phyloP scores from a whole-genome alignment of 2,888 invertebrate genomes.

The Conus canariensis region DNA sequence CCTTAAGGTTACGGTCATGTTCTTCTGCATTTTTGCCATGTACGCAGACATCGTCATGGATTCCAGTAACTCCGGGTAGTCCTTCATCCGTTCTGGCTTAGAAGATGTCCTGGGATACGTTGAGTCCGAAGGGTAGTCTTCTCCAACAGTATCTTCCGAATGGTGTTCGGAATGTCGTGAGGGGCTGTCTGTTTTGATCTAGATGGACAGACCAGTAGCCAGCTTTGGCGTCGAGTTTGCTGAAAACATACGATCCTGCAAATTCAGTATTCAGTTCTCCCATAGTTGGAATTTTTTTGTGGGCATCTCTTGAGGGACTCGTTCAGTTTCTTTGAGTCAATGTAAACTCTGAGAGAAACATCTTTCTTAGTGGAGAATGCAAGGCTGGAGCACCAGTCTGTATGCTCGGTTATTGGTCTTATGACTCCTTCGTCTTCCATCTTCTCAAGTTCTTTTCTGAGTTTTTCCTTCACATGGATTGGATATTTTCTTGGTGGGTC shows the following conservation, averaged over 20 bases:
- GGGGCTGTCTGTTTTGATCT: conserved; percentile 21
- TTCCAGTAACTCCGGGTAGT: no score
- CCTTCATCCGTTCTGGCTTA: no score
- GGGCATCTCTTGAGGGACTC: no score
- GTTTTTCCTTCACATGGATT: neutral
- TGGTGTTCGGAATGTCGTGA: neutral
- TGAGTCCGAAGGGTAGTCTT: no score
- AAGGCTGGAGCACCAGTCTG: neutral
- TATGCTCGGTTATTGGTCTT: neutral
- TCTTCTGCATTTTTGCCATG: no score
- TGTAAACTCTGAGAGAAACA: no score
- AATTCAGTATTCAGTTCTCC: conserved; percentile 25
- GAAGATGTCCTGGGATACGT: no score
- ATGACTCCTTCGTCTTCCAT: neutral
- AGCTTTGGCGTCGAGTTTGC: conserved; percentile 53
- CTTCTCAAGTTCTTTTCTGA: neutral
- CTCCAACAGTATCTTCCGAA: no score
- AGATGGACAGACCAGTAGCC: conserved; percentile 52
- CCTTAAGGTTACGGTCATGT: no score
- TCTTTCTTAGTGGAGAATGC: neutral
- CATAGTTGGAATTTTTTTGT: no score
- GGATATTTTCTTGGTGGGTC: neutral
- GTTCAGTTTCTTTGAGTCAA: no score
- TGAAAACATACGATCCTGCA: conserved; percentile 45
- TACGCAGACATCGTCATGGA: no score